Evolutionary conservation across 2,113 vertebrate species (phyloP).

Genomic region (Procavia capensis): DNA sequence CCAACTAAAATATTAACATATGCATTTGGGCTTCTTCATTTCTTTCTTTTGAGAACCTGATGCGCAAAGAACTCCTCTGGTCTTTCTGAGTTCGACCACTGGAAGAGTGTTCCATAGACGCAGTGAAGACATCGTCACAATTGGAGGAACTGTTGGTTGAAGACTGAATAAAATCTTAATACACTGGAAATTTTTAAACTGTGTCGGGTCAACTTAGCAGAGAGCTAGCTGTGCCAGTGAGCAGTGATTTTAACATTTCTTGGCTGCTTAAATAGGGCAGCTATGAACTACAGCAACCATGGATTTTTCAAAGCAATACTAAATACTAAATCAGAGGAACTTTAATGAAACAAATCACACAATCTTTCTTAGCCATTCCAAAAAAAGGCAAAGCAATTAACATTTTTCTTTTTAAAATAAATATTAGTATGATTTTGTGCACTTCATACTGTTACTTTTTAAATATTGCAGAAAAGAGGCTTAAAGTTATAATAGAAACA

Average conservation of each 20-base stretch:
- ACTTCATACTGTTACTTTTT: slow-evolving; percentile 87
- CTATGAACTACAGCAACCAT: slow-evolving; percentile 85
- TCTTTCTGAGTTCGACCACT: slow-evolving; percentile 67
- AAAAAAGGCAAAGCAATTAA: slow-evolving; percentile 81
- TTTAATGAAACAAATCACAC: slow-evolving; percentile 75
- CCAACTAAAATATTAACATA: slow-evolving; percentile 67
- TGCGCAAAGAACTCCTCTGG: slow-evolving; percentile 80
- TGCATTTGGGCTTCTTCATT: slow-evolving; percentile 76
- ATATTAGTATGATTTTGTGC: slow-evolving; percentile 76
- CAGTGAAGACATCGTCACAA: slow-evolving; percentile 32
- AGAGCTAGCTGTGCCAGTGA: slow-evolving; percentile 80
- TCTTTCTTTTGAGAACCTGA: slow-evolving; percentile 82
- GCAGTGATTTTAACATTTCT: slow-evolving; percentile 83
- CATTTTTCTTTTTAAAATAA: slow-evolving; percentile 81
- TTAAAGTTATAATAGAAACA: slow-evolving; percentile 81
- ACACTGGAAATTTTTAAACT: slow-evolving; percentile 62
- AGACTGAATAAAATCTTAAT: slow-evolving; percentile 68
- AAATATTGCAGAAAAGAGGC: slow-evolving; percentile 84
- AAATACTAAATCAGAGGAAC: slow-evolving; percentile 84
- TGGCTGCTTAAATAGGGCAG: slow-evolving; percentile 82
- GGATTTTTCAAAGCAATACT: slow-evolving; percentile 90
- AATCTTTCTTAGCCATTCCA: slow-evolving; percentile 84
- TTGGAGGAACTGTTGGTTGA: slow-evolving; percentile 63
- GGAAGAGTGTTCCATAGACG: slow-evolving; percentile 64
- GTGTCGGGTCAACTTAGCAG: slow-evolving; percentile 79